Base-by-base conservation (phyloP, 2,888 invertebrate genomes). In the Cepaea hortensis region DNA sequence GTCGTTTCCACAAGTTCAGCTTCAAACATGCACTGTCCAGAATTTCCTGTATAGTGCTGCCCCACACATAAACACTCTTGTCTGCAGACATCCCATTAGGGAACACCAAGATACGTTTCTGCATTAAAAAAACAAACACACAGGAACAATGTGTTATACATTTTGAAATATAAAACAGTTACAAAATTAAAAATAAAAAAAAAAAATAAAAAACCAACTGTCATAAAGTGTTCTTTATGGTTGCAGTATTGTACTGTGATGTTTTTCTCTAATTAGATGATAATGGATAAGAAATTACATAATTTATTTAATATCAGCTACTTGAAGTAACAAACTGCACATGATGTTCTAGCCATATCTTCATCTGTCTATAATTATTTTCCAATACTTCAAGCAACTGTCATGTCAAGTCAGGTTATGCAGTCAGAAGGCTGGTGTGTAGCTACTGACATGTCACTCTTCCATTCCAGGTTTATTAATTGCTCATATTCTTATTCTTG, bases 21-120 rank as follows among this genome's bases (percentile, higher is more conserved):
- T 94, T 93, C 50, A 88, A 87, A 50, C 92, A 92, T 61, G 93
- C 92, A 88, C 91, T 92, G 75, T 93, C 92, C 70, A 94, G 89
- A 3, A 94, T 88, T 88, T 94, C 92, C 3, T 91, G 89, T 20
- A 94, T 68, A 11, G 89, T 91, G 61, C 92, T 93, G 7, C 94
- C 94, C 93, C 94, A 94, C 35, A 94, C 92, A 86, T 93, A 93
- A 11, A 91, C 89, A 6, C 93, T 92, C 46, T 92, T 89, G 81
- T 93, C 93, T 65, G 93, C 76, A 75, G 91, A 91, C 85, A 94
- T 94, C 18, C 94, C 94, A 90, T 94, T 94, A 1, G 93, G 93
- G 88, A 92, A 94, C 0, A 92, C 92, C 87, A 92, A 81, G 9
- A 94, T 91, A 46, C 94, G 93, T 91, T 94, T 94, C 94, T 94